A percentile compares a stretch with the other conserved stretches of the same genome.
Evolutionary conservation across 2,797 vertebrate species (phyloP).

Genomic region (Syngnathus rostellatus): DNA sequence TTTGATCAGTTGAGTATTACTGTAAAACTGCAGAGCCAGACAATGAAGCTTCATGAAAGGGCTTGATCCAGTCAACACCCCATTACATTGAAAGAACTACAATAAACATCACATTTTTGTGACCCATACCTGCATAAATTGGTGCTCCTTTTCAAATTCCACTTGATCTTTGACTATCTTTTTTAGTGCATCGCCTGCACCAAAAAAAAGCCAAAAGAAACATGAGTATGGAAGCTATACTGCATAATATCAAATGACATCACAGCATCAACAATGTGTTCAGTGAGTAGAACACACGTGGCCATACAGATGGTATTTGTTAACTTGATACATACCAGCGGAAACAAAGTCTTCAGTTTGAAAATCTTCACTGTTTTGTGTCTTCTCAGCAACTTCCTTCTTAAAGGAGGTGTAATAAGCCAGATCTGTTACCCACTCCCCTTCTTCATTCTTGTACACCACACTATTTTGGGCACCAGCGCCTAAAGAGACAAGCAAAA

Average conservation of each 20-base stretch:
- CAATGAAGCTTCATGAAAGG: neutral
- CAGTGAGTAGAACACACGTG: neutral
- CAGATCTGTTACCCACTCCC: slow-evolving; percentile 94
- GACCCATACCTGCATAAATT: slow-evolving; percentile 80
- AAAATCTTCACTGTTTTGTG: slow-evolving; percentile 39
- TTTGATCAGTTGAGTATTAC: neutral
- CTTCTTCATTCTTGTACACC: slow-evolving; percentile 93
- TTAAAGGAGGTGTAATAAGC: slow-evolving; percentile 90
- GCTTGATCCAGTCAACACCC: neutral
- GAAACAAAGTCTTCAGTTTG: slow-evolving; percentile 77
- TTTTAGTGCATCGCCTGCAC: slow-evolving; percentile 77
- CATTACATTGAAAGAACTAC: neutral
- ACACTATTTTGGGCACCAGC: slow-evolving; percentile 59
- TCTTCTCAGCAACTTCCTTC: slow-evolving; percentile 65
- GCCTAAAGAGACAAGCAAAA: slow-evolving; percentile 37
- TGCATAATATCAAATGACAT: neutral
- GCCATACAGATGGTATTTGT: neutral
- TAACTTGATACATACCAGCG: slow-evolving; percentile 69
- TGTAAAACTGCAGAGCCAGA: neutral
- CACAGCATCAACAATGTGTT: neutral
- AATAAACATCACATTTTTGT: slow-evolving; percentile 11
- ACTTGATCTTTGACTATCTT: slow-evolving; percentile 84
- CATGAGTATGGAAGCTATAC: neutral
- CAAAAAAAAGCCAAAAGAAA: neutral
- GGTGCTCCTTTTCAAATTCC: slow-evolving; percentile 87